These are phyloP conservation scores for Hypercompe scribonia DNA, from an alignment of 2,888 invertebrate species.

Conservation along the genomic window DNA sequence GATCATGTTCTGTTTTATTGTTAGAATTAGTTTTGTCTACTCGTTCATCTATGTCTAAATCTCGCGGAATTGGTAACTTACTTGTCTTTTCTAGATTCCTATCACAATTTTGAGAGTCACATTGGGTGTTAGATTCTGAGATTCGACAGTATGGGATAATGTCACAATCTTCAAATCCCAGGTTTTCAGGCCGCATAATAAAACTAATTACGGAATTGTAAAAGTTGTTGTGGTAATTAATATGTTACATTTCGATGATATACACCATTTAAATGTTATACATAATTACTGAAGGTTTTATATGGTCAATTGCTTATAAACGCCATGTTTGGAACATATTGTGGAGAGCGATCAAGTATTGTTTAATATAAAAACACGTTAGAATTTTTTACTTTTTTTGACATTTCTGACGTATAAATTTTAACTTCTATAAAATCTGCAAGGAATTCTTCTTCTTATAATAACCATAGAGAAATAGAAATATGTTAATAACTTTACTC, in stretches of 20 bases:
- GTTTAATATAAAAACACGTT: slow-evolving; percentile 5
- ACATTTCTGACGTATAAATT: not conserved
- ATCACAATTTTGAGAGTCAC: not conserved
- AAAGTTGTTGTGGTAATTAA: slow-evolving; percentile 5
- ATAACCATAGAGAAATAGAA: not conserved
- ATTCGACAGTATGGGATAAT: slow-evolving; percentile 36
- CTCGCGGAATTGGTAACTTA: slow-evolving; percentile 40
- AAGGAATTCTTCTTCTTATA: slow-evolving; percentile 2
- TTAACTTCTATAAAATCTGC: not conserved
- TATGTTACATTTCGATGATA: slow-evolving; percentile 39
- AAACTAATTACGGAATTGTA: slow-evolving; percentile 2
- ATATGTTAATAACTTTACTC: not conserved
- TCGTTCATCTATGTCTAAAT: slow-evolving; percentile 31
- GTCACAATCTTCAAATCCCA: slow-evolving; percentile 40
- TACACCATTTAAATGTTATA: slow-evolving; percentile 16
- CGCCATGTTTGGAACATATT: slow-evolving; percentile 8
- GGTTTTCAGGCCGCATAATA: slow-evolving; percentile 61
- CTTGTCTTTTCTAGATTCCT: slow-evolving; percentile 15
- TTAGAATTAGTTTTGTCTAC: slow-evolving; percentile 55
- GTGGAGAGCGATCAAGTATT: slow-evolving; percentile 12
- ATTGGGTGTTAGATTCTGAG: slow-evolving; percentile 58
- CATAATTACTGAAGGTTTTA: slow-evolving; percentile 9
- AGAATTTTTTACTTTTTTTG: not conserved
- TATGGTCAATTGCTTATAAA: slow-evolving; percentile 17
- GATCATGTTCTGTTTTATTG: slow-evolving; percentile 55